These are phyloP conservation scores for Tenrec ecaudatus DNA, from an alignment of 2,113 vertebrate genomes.

Conservation along the genomic window DNA sequence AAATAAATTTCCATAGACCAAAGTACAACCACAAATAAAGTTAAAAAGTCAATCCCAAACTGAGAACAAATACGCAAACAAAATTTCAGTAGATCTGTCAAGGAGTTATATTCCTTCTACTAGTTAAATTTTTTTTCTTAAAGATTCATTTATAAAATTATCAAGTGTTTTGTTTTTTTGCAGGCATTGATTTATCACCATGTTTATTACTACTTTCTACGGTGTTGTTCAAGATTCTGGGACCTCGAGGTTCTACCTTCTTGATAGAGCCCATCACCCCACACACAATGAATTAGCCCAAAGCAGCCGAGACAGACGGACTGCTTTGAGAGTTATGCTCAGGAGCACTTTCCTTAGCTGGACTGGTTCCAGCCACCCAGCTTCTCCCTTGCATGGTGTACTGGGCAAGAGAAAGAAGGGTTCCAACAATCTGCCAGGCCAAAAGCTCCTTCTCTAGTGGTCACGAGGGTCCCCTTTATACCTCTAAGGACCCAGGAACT, in stretches of 20 bases:
- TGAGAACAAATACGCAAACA: constrained; percentile 9
- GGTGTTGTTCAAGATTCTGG: background rate
- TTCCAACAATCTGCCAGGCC: background rate
- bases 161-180: background rate
- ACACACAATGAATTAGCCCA: background rate
- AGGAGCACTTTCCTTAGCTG: background rate
- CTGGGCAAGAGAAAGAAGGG: background rate
- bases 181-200: background rate
- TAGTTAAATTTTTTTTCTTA: background rate
- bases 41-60: background rate
- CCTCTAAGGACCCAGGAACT: background rate
- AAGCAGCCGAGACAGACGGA: rapidly evolving
- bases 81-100: background rate
- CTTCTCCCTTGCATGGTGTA: background rate
- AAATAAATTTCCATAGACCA: background rate
- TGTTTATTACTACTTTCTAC: background rate
- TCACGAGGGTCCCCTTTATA: background rate
- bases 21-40: constrained; percentile 31
- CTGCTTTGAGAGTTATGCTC: background rate
- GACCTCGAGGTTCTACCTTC: background rate
- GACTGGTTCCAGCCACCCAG: background rate
- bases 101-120: background rate
- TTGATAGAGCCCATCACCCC: background rate
- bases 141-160: constrained; percentile 27
- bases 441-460: background rate